Evolutionary conservation across 2,888 invertebrate genomes (phyloP).

Genomic region (Amblyteles armatorius): DNA sequence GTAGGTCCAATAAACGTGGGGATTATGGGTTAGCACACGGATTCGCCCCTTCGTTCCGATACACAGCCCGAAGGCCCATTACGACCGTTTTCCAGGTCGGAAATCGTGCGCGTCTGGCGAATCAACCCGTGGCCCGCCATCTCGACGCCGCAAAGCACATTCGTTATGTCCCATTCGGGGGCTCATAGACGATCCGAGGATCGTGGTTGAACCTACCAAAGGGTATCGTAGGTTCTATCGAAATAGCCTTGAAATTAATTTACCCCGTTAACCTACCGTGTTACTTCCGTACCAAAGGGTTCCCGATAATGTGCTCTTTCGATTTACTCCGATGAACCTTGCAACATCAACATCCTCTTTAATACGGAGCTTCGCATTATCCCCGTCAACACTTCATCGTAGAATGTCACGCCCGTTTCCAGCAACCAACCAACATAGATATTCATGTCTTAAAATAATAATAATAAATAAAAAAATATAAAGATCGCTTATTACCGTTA

Average conservation of each 20-base stretch:
- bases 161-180: slow-evolving; percentile 34
- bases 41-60: slow-evolving; percentile 20
- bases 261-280: not conserved
- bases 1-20: slow-evolving; percentile 44
- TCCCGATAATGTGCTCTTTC: not conserved
- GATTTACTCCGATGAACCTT: not conserved
- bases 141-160: slow-evolving; percentile 31
- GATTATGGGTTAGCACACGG: slow-evolving; percentile 33
- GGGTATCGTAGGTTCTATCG: not conserved
- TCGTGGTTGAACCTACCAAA: slow-evolving; percentile 4
- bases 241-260: not conserved
- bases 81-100: not conserved
- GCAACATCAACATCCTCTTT: not conserved
- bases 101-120: slow-evolving; percentile 29
- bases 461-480: too few relatives aligned
- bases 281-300: not conserved
- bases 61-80: not conserved
- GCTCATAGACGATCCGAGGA: slow-evolving; percentile 20
- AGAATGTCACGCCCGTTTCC: not conserved
- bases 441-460: too few relatives aligned
- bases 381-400: not conserved
- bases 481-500: too few relatives aligned
- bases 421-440: not conserved
- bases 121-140: slow-evolving; percentile 17
- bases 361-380: not conserved